Percentiles rank a stretch among this genome's conserved stretches.
Evolutionary conservation across 2,113 vertebrate genomes (phyloP).

Genomic region (Lonchura striata): DNA sequence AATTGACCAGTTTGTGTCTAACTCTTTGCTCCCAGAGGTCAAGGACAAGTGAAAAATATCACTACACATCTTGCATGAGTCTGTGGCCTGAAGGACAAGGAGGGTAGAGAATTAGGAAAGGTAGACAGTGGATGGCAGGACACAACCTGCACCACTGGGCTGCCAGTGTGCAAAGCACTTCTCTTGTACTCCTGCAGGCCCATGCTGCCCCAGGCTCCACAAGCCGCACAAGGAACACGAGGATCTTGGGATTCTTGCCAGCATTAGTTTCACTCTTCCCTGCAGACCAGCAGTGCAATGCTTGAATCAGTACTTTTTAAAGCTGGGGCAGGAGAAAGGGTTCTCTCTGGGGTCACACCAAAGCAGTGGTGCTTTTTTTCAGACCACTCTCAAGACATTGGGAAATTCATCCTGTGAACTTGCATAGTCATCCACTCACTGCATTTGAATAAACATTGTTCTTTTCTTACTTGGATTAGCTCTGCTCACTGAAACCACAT

Average conservation of each 20-base stretch:
- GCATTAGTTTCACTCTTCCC: not conserved
- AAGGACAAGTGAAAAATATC: not conserved
- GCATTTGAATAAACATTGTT: not conserved
- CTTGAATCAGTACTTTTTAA: not conserved
- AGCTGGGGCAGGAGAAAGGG: not conserved
- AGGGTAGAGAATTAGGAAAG: not conserved
- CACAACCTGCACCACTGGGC: not conserved
- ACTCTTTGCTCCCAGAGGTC: not conserved
- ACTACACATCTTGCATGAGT: rapidly evolving
- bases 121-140: not conserved
- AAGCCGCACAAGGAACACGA: not conserved
- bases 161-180: not conserved
- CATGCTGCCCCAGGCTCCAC: rapidly evolving
- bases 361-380: not conserved
- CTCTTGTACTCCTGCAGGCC: rapidly evolving
- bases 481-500: slow-evolving; percentile 31
- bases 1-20: not conserved
- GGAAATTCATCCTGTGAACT: not conserved
- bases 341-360: not conserved
- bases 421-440: not conserved
- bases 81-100: not conserved
- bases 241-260: not conserved
- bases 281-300: not conserved
- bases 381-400: not conserved
- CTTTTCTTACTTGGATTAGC: not conserved